phyloP scores from a whole-genome alignment of 2,888 invertebrate genomes.

The Sussaba pulchella region DNA sequence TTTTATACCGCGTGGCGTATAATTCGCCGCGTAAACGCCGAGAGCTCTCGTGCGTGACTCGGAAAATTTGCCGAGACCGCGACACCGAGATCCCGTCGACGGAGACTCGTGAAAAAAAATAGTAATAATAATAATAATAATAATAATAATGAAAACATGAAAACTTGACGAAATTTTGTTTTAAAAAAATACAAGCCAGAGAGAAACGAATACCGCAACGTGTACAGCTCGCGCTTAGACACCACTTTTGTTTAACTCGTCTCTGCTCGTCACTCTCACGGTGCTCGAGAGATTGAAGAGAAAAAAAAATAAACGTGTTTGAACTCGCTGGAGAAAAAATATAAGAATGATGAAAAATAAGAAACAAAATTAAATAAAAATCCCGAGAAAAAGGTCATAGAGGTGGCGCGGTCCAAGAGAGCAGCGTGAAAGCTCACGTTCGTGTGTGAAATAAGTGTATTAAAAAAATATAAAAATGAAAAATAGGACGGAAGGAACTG shows the following conservation, averaged over 20 bases:
- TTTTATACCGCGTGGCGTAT: constrained; percentile 1
- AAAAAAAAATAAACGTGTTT: background rate
- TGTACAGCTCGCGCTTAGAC: constrained; percentile 11
- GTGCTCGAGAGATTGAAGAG: background rate
- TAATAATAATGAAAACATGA: background rate
- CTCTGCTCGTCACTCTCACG: constrained; percentile 5
- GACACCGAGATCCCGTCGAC: constrained; percentile 13
- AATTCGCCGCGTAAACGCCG: constrained; percentile 45
- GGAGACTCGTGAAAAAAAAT: constrained; percentile 7
- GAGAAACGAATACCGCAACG: constrained; percentile 10
- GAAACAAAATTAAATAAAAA: background rate
- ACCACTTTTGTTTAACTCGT: constrained; percentile 31
- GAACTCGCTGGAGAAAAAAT: no score
- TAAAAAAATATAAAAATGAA: background rate
- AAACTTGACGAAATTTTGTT: background rate
- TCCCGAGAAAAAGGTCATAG: background rate
- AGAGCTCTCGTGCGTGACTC: constrained; percentile 46
- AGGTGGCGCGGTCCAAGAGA: constrained; percentile 15
- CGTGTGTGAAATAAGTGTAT: constrained; percentile 25
- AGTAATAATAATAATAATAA: background rate
- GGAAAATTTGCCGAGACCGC: constrained; percentile 38
- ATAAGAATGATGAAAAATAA: no score
- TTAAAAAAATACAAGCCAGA: constrained; percentile 11
- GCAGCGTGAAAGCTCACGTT: background rate
- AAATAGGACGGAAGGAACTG: background rate